Base-by-base conservation (phyloP, 2,113 vertebrate genomes). In the Xiphias gladius region DNA sequence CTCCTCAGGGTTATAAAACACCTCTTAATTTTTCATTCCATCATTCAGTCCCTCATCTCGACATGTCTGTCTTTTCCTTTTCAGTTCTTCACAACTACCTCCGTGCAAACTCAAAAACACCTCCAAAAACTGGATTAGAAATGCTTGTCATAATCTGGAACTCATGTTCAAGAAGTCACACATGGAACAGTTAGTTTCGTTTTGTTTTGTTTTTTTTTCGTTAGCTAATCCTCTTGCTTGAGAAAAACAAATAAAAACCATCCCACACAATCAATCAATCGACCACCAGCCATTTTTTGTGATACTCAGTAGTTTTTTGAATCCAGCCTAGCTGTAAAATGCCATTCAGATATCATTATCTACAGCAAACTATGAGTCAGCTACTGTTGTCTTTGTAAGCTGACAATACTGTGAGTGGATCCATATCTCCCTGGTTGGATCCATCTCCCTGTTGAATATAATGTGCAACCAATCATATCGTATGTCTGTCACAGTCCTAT, bases 221-320 rank as follows among this genome's bases (percentile, higher is more conserved):
- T 13, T n/a, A 24, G 17, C 46, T 86, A 86, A 86, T 86, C 74
- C 39, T 63, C 24, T 57, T 22, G 20, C 67, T 72, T 17, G n/a
- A n/a, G n/a, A n/a, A n/a, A 76, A 58, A n/a, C 24, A 78, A 64
- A 64, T 50, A 79, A 30, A 70, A 59, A 70, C 4, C 73, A 66
- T 50, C 80, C 75, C 52, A 63, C 63, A 32, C 76, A 65, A 70
- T 82, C 61, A 65, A 70, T 82, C 61, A 79, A 41, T 39, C 41
- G 7, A 7, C 32, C 35, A 8, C 41, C 66, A n/a, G 43, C 59
- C 55, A 13, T 67, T 39, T 43, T n/a, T 39, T 73, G 14, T 69
- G 22, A 54, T 37, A 54, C 35, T 17, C 24, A 12, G 24, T 20
- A 30, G 28, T 70, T 43, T 20, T 46, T 48, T 73, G 17, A 62